Evolutionary conservation across 1,140 invertebrate species (phyloP).

Genomic region (Augochlora pura): DNA sequence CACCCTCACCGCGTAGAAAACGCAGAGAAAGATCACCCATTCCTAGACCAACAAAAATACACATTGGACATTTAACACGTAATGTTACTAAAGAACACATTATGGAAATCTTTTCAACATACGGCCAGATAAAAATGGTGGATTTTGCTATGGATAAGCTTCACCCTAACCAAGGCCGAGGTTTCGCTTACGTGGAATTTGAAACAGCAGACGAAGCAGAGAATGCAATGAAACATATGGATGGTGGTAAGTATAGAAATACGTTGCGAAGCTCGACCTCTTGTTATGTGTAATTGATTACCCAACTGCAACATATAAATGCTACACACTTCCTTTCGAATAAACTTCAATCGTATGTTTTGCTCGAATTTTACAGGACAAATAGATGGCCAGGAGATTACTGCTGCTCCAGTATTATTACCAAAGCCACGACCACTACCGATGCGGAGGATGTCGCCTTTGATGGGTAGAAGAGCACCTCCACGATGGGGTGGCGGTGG

Average conservation of each 20-base stretch:
- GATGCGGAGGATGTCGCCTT: conserved; percentile 84
- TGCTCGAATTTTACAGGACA: conserved; percentile 81
- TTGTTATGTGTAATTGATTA: no score
- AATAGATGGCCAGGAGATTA: conserved; percentile 96
- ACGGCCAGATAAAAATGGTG: conserved; percentile 93
- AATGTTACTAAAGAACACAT: conserved; percentile 97
- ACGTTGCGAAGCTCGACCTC: no score
- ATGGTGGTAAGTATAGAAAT: conserved; percentile 87
- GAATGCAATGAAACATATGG: conserved; percentile 99
- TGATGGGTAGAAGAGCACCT: conserved; percentile 82
- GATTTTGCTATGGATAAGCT: conserved; percentile 94
- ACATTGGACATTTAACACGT: conserved; percentile 93
- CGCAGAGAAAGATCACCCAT: conserved; percentile 90
- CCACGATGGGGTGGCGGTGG: conserved; percentile 78
- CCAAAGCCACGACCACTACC: conserved; percentile 86
- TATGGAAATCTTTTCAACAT: conserved; percentile 96
- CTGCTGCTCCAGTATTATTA: conserved; percentile 92
- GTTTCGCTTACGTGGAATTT: conserved; percentile 98
- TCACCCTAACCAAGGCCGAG: conserved; percentile 91
- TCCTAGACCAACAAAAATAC: conserved; percentile 93
- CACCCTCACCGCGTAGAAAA: conserved; percentile 81
- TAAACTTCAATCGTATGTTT: conserved; percentile 1
- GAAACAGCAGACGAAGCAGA: conserved; percentile 96
- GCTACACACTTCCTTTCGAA: no score
- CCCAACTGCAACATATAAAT: no score